Percentiles rank a stretch among this genome's conserved stretches.
These are phyloP conservation scores for Monopterus albus DNA, from an alignment of 2,113 vertebrate species.

Conservation along the genomic window DNA sequence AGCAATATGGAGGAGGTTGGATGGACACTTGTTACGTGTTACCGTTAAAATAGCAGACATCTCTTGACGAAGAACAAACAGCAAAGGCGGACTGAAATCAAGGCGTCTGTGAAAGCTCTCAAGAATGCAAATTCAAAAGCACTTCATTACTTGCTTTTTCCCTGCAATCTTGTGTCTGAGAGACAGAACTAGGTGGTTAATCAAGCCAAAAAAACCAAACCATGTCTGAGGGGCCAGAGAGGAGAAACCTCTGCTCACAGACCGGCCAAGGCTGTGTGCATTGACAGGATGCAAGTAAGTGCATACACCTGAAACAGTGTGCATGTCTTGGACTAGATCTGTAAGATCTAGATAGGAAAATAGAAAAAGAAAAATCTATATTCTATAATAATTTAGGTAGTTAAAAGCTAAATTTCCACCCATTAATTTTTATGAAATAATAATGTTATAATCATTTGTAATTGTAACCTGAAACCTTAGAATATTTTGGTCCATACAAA, in stretches of 20 bases:
- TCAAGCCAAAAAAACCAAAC: slow-evolving; percentile 71
- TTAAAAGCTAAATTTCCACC: too few relatives aligned
- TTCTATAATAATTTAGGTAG: too few relatives aligned
- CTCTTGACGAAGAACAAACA: slow-evolving; percentile 74
- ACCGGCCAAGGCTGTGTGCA: slow-evolving; percentile 21
- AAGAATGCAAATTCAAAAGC: slow-evolving; percentile 77
- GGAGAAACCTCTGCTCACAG: slow-evolving; percentile 50
- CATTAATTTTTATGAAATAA: too few relatives aligned
- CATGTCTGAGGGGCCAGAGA: slow-evolving; percentile 58
- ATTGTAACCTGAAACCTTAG: too few relatives aligned
- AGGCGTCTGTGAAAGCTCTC: slow-evolving; percentile 69
- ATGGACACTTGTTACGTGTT: slow-evolving; percentile 75
- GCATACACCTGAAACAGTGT: neutral
- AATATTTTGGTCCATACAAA: too few relatives aligned
- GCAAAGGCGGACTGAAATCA: slow-evolving; percentile 72
- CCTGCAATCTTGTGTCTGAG: slow-evolving; percentile 77
- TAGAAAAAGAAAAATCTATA: too few relatives aligned
- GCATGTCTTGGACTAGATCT: neutral
- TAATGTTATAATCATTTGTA: too few relatives aligned
- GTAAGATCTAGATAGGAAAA: neutral
- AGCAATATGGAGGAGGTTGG: slow-evolving; percentile 76
- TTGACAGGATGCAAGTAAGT: neutral
- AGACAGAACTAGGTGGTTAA: slow-evolving; percentile 79
- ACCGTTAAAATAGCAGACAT: slow-evolving; percentile 70
- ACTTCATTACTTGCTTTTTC: slow-evolving; percentile 81